Evolutionary conservation across 2,888 invertebrate species (phyloP).

Genomic region (Drosophila longiperda): DNA sequence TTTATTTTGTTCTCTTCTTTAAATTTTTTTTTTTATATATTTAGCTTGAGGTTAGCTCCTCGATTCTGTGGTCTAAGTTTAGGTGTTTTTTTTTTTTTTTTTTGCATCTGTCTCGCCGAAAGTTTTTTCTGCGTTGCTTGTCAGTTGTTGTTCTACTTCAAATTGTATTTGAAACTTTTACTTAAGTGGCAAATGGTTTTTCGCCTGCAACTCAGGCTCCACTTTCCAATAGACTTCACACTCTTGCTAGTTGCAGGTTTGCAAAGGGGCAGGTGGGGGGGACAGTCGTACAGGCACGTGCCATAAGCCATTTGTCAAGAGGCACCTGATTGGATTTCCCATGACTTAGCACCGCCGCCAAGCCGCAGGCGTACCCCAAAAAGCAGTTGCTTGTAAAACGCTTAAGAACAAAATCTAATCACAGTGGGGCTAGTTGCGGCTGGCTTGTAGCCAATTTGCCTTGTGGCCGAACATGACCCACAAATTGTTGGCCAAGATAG

Average conservation of each 20-base stretch:
- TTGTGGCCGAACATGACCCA: slow-evolving; percentile 26
- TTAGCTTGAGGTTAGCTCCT: not conserved
- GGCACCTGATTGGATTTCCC: slow-evolving; percentile 68
- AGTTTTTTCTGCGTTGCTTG: slow-evolving; percentile 38
- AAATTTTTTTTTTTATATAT: slow-evolving; percentile 37
- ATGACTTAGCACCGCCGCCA: slow-evolving; percentile 49
- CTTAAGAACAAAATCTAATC: slow-evolving; percentile 68
- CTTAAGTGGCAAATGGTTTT: slow-evolving; percentile 67
- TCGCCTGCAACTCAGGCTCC: not conserved
- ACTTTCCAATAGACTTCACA: not conserved
- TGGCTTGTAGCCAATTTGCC: slow-evolving; percentile 53
- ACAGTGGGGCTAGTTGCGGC: slow-evolving; percentile 52
- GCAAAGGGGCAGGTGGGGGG: not conserved
- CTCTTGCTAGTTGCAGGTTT: not conserved
- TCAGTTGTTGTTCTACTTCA: slow-evolving; percentile 40
- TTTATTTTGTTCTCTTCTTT: slow-evolving; percentile 18
- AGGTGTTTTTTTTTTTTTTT: not conserved
- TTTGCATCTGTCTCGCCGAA: slow-evolving; percentile 46
- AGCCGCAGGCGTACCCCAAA: slow-evolving; percentile 10
- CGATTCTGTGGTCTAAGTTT: slow-evolving; percentile 1
- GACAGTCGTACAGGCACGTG: slow-evolving; percentile 56
- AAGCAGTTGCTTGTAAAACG: slow-evolving; percentile 40
- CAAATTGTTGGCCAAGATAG: slow-evolving; percentile 15
- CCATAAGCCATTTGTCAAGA: slow-evolving; percentile 75
- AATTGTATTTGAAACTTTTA: slow-evolving; percentile 72